Evolutionary conservation across 2,888 invertebrate genomes (phyloP).

Genomic region (Rugalucina vietnamica): DNA sequence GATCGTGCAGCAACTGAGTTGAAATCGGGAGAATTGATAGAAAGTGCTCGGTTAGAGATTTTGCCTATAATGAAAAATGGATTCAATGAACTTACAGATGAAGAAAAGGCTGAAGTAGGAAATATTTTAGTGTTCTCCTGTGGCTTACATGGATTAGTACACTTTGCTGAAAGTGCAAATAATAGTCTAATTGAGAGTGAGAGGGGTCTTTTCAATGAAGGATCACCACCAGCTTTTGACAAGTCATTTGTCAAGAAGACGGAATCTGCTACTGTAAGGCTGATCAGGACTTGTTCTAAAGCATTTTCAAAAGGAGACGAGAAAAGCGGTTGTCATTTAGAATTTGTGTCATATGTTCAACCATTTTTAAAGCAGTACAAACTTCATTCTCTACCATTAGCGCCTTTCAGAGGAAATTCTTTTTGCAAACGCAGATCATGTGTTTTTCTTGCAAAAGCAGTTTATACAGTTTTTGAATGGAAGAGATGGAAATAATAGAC

Average conservation of each 20-base stretch:
- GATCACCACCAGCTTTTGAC: neutral
- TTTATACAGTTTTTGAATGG: neutral
- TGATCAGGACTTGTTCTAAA: neutral
- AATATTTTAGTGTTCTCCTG: neutral
- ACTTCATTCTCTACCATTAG: neutral
- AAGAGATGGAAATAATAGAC: neutral
- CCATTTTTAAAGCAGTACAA: neutral
- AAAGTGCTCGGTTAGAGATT: neutral
- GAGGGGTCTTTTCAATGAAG: neutral
- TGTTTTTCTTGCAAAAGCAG: neutral
- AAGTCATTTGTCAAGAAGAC: neutral
- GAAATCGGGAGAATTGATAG: neutral
- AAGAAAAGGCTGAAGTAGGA: neutral
- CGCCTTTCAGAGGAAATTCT: neutral
- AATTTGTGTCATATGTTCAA: neutral
- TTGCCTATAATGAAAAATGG: neutral
- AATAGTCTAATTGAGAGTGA: neutral
- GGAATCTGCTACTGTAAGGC: neutral
- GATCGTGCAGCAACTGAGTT: neutral
- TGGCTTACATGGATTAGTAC: neutral
- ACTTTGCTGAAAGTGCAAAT: neutral
- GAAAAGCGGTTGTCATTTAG: neutral
- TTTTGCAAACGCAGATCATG: neutral
- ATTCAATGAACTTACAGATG: neutral
- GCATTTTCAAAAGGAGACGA: neutral